Conservation (phyloP, 1,140 invertebrate genomes). For the Conus ventricosus region DNA sequence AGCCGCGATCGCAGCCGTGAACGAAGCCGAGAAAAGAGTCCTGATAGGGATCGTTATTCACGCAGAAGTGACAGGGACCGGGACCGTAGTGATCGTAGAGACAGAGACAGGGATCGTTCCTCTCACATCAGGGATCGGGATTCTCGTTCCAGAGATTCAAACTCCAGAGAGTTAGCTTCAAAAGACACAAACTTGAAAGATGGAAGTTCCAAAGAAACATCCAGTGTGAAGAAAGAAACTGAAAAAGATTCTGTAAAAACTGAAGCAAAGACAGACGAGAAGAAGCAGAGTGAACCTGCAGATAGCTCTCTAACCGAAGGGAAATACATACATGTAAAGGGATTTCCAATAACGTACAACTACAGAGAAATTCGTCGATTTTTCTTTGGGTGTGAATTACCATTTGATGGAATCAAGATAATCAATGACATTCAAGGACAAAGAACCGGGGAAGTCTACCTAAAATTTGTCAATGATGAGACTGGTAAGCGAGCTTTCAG, state of each 20-base stretch:
- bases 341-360: slow-evolving; percentile 58
- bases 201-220: background rate
- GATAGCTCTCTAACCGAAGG: slow-evolving; percentile 1
- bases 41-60: slow-evolving; percentile 42
- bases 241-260: slow-evolving; percentile 1
- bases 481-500: slow-evolving; percentile 83
- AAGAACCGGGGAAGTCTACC: slow-evolving; percentile 86
- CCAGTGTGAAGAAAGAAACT: slow-evolving; percentile 15
- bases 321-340: slow-evolving; percentile 51
- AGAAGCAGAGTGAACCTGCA: background rate
- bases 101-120: slow-evolving; percentile 40
- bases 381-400: slow-evolving; percentile 86
- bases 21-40: slow-evolving; percentile 41
- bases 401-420: slow-evolving; percentile 89
- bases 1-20: slow-evolving; percentile 24
- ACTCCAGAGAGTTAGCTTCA: slow-evolving; percentile 5
- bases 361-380: slow-evolving; percentile 85
- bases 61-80: slow-evolving; percentile 48
- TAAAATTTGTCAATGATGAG: slow-evolving; percentile 82
- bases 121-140: slow-evolving; percentile 34
- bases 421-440: slow-evolving; percentile 87
- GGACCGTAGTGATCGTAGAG: slow-evolving; percentile 49
- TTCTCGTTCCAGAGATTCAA: slow-evolving; percentile 22
- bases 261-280: slow-evolving; percentile 26
- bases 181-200: slow-evolving; percentile 23